phyloP scores from a whole-genome alignment of 2,797 vertebrate genomes.

The Scolopax bukidnonensis region DNA sequence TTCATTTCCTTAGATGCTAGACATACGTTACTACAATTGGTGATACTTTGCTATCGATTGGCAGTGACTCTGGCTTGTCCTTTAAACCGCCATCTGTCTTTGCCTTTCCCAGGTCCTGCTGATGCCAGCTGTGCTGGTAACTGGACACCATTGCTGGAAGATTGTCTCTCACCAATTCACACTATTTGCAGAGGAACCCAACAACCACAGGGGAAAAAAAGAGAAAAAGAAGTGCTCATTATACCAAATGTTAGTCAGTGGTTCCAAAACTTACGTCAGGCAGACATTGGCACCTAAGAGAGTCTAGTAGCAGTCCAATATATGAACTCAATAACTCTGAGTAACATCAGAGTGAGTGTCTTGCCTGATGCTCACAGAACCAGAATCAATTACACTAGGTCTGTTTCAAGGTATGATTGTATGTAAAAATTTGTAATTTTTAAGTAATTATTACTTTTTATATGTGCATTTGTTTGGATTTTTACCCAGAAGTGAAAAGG shows the following conservation, averaged over 20 bases:
- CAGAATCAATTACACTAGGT: background rate
- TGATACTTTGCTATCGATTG: background rate
- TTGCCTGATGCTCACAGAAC: background rate
- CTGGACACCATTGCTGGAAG: background rate
- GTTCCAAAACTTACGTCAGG: background rate
- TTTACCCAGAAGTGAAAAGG: background rate
- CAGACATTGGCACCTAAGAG: background rate
- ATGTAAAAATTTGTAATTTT: background rate
- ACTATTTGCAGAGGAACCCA: background rate
- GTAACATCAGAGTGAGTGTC: background rate
- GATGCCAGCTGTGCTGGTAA: background rate
- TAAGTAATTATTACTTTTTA: accelerated
- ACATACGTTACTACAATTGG: background rate
- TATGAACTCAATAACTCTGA: background rate
- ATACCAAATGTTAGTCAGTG: background rate
- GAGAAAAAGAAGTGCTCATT: background rate
- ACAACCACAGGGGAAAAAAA: background rate
- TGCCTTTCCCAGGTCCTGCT: background rate
- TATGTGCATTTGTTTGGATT: background rate
- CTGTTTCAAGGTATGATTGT: background rate
- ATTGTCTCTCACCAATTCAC: background rate
- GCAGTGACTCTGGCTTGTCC: background rate
- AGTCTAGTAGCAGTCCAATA: background rate
- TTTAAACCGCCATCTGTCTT: constrained; percentile 25
- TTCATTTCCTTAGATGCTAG: background rate